A percentile compares a stretch with the other conserved stretches of the same genome.
phyloP scores from a whole-genome alignment of 2,888 invertebrate species.

The Eupithecia dodoneata region DNA sequence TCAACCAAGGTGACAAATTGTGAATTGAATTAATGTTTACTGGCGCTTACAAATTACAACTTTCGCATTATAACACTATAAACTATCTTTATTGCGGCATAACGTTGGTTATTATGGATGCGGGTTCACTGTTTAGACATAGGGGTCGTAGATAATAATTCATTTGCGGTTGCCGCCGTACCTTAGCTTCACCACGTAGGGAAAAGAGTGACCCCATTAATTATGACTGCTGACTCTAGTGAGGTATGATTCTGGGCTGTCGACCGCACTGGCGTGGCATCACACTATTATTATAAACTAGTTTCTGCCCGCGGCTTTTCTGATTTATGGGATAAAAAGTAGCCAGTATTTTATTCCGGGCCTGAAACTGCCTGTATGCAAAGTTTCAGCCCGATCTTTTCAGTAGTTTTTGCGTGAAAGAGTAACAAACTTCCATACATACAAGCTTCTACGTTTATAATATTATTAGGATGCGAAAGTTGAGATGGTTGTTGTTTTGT shows the following conservation, averaged over 20 bases:
- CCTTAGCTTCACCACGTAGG: slow-evolving; percentile 13
- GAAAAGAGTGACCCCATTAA: slow-evolving; percentile 16
- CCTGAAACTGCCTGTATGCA: no score
- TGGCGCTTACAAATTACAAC: slow-evolving; percentile 66
- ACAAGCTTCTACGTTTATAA: no score
- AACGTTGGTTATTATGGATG: slow-evolving; percentile 38
- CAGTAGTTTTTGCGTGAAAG: no score
- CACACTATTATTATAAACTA: not conserved
- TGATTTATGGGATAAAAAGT: no score
- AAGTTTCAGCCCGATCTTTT: no score
- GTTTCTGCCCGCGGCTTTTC: no score
- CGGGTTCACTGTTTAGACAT: slow-evolving; percentile 28
- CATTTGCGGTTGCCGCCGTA: slow-evolving; percentile 28
- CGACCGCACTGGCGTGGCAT: not conserved
- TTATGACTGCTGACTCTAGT: not conserved
- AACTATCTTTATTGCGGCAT: slow-evolving; percentile 48
- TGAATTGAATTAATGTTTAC: slow-evolving; percentile 78
- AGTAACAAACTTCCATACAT: no score
- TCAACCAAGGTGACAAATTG: slow-evolving; percentile 77
- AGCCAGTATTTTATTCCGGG: no score
- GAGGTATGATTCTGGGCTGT: slow-evolving; percentile 5
- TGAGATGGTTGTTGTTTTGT: not conserved
- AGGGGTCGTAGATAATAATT: slow-evolving; percentile 19
- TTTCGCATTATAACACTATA: slow-evolving; percentile 55
- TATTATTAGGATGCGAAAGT: not conserved